Evolutionary conservation across 2,113 vertebrate species (phyloP).

Genomic region (Synchiropus splendidus): DNA sequence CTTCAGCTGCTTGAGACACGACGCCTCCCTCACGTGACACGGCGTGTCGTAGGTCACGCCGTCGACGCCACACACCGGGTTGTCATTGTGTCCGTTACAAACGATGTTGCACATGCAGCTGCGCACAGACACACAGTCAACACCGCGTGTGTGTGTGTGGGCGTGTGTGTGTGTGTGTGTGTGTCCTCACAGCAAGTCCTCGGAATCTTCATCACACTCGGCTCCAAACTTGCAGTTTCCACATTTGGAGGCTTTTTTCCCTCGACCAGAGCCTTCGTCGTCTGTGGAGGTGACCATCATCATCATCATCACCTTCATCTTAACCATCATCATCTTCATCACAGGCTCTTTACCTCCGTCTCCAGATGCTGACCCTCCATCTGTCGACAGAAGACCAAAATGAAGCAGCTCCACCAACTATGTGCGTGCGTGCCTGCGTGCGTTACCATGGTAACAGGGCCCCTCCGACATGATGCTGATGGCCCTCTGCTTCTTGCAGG

Average conservation of each 20-base stretch:
- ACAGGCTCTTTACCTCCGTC: constrained; percentile 71
- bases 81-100: constrained; percentile 95
- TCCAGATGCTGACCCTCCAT: constrained; percentile 85
- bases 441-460: constrained; percentile 83
- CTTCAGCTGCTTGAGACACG: constrained; percentile 91
- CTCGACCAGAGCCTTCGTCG: constrained; percentile 86
- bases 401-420: not conserved
- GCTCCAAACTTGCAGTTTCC: constrained; percentile 95
- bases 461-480: constrained; percentile 76
- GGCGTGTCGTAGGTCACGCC: constrained; percentile 91
- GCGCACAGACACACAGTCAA: constrained; percentile 10
- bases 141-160: not conserved
- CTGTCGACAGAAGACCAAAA: constrained; percentile 46
- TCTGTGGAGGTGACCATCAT: constrained; percentile 61
- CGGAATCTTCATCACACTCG: constrained; percentile 95
- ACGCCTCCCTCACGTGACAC: constrained; percentile 90
- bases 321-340: not conserved
- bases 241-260: constrained; percentile 87
- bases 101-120: constrained; percentile 99
- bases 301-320: not conserved
- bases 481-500: constrained; percentile 89
- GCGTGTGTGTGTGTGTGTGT: constrained; percentile 13
- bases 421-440: not conserved
- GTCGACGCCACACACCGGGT: constrained; percentile 89
- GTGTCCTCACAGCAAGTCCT: constrained; percentile 82